Evolutionary conservation across 2,888 invertebrate species (phyloP).

Genomic region (Carpatolechia fugitivella): DNA sequence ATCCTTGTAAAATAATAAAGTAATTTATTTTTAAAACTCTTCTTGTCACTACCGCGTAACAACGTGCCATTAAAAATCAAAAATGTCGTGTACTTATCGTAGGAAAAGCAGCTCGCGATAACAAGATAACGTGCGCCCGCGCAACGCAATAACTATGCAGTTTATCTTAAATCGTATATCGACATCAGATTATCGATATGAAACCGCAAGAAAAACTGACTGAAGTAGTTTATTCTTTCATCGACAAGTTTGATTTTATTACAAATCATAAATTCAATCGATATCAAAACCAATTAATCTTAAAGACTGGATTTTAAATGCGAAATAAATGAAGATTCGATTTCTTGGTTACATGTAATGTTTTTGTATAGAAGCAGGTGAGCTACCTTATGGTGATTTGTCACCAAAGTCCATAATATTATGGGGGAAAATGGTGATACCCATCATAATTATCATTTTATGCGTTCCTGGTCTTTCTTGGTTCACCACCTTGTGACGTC

Average conservation of each 20-base stretch:
- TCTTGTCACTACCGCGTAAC: too few relatives aligned
- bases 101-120: too few relatives aligned
- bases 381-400: too few relatives aligned
- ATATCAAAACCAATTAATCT: neutral
- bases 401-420: too few relatives aligned
- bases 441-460: too few relatives aligned
- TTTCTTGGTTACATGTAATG: neutral
- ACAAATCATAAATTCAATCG: conserved; percentile 4
- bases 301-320: conserved; percentile 3
- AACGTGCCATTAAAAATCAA: too few relatives aligned
- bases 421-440: too few relatives aligned
- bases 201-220: neutral
- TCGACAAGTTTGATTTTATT: neutral
- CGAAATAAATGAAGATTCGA: neutral
- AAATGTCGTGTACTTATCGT: too few relatives aligned
- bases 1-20: too few relatives aligned
- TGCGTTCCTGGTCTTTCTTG: too few relatives aligned
- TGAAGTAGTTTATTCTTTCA: neutral
- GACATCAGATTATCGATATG: neutral
- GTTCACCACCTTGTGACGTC: too few relatives aligned
- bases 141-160: neutral
- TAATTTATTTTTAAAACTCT: too few relatives aligned
- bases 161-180: neutral
- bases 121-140: neutral
- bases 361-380: neutral